phyloP scores from a whole-genome alignment of 1,140 invertebrate genomes.

The Lepidostoma basale region DNA sequence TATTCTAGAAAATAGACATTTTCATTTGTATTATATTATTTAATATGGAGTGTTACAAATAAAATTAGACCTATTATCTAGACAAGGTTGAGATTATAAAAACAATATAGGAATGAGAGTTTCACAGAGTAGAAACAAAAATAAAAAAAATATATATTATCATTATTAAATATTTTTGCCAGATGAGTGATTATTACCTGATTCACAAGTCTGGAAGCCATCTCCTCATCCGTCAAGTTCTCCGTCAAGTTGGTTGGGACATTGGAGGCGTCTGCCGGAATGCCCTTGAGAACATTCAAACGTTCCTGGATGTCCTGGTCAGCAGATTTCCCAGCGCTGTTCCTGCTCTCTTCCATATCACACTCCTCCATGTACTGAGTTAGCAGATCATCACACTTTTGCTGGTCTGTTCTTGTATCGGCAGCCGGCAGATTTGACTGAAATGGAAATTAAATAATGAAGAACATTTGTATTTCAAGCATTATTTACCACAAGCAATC shows the following conservation, averaged over 20 bases:
- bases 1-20: too few species aligned
- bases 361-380: conserved; percentile 65
- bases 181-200: too few species aligned
- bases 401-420: conserved; percentile 63
- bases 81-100: too few species aligned
- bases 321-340: conserved; percentile 48
- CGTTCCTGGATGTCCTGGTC: conserved; percentile 59
- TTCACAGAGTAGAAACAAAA: neutral
- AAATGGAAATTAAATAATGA: conserved; percentile 37
- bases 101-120: neutral
- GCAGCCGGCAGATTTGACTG: conserved; percentile 49
- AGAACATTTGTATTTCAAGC: neutral
- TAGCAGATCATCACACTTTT: conserved; percentile 67
- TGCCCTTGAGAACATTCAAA: conserved; percentile 59
- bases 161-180: too few species aligned
- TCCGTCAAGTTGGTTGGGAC: conserved; percentile 47
- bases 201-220: conserved; percentile 52
- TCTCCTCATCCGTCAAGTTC: conserved; percentile 51
- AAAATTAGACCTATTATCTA: too few species aligned
- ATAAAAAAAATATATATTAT: too few species aligned
- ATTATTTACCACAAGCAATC: too few species aligned
- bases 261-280: conserved; percentile 53
- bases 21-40: too few species aligned
- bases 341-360: conserved; percentile 58
- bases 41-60: too few species aligned